These are phyloP conservation scores for Asteroscopus sphinx DNA, from an alignment of 2,888 invertebrate species.

Conservation along the genomic window DNA sequence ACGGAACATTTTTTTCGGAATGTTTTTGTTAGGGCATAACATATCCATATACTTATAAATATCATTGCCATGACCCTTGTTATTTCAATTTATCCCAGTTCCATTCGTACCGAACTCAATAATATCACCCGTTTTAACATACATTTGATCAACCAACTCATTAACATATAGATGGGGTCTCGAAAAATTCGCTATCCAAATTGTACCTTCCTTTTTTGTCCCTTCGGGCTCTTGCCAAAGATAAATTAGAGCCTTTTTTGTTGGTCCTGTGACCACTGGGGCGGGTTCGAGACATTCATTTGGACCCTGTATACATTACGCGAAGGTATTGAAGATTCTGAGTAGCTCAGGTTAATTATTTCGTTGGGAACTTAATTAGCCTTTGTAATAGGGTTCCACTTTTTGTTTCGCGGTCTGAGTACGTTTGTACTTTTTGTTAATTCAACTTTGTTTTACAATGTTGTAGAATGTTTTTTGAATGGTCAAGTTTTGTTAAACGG, in stretches of 20 bases:
- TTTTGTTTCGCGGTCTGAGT: constrained; percentile 55
- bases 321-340: constrained; percentile 63
- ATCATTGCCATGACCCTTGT: constrained; percentile 67
- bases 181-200: constrained; percentile 74
- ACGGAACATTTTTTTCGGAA: too few relatives aligned
- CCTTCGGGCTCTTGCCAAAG: constrained; percentile 67
- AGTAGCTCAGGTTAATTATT: constrained; percentile 67
- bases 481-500: constrained; percentile 47
- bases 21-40: too few relatives aligned
- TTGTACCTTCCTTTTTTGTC: constrained; percentile 72
- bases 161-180: constrained; percentile 78
- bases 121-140: constrained; percentile 75
- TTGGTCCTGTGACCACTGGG: constrained; percentile 66
- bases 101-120: constrained; percentile 66
- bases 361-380: constrained; percentile 62
- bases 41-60: too few relatives aligned
- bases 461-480: constrained; percentile 35
- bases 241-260: constrained; percentile 75
- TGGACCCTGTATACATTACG: constrained; percentile 67
- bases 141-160: constrained; percentile 77
- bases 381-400: constrained; percentile 44
- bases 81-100: constrained; percentile 70
- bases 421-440: constrained; percentile 54
- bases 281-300: constrained; percentile 67
- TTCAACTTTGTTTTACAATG: constrained; percentile 54